These are phyloP conservation scores for Diplolepis rosae DNA, from an alignment of 2,888 invertebrate species.

Conservation along the genomic window DNA sequence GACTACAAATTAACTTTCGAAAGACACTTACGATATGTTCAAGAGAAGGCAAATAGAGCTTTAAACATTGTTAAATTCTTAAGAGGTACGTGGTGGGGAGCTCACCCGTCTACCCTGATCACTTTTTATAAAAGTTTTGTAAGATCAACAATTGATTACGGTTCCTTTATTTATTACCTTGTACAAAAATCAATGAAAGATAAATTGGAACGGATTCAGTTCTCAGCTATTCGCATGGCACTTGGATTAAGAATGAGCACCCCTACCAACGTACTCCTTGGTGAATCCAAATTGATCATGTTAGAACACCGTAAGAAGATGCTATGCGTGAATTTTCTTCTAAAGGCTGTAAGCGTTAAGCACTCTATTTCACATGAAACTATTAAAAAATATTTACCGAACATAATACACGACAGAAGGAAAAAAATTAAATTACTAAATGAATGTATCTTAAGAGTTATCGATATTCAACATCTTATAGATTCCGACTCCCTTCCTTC, in stretches of 20 bases:
- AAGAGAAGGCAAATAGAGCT: too few species aligned
- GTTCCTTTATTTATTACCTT: too few species aligned
- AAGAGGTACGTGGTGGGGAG: too few species aligned
- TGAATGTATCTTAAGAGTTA: background rate
- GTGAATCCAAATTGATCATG: slow-evolving; percentile 15
- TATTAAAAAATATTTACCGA: background rate
- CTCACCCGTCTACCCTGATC: too few species aligned
- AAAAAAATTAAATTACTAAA: background rate
- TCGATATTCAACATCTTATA: background rate
- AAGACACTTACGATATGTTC: too few species aligned
- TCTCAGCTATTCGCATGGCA: slow-evolving; percentile 34
- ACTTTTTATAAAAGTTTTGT: too few species aligned
- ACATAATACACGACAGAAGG: background rate
- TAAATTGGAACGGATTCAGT: slow-evolving; percentile 37
- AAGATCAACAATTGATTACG: too few species aligned
- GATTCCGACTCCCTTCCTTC: background rate
- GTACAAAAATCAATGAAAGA: too few species aligned
- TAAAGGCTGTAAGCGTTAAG: background rate
- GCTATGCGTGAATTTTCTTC: background rate
- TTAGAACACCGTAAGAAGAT: background rate
- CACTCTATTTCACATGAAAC: background rate
- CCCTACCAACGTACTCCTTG: slow-evolving; percentile 37
- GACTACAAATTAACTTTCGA: too few species aligned
- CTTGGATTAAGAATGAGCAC: slow-evolving; percentile 42
- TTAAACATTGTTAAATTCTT: too few species aligned